phyloP scores from a whole-genome alignment of 2,113 vertebrate species.

The Forbesichthys agassizii region DNA sequence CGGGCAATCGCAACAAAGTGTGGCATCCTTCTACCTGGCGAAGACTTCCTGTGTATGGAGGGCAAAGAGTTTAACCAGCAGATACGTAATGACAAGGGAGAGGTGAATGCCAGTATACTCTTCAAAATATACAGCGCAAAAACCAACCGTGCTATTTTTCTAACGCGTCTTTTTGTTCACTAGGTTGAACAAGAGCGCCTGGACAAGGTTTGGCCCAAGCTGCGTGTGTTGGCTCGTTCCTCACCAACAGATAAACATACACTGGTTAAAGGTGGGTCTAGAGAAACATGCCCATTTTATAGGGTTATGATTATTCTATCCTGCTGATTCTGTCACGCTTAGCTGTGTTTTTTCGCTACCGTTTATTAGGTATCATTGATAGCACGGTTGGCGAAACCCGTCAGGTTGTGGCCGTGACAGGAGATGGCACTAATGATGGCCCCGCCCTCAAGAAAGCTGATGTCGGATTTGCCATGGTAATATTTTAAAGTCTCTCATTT shows the following conservation, averaged over 20 bases:
- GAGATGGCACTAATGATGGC: conserved; percentile 95
- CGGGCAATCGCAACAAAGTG: conserved; percentile 96
- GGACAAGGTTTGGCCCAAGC: conserved; percentile 95
- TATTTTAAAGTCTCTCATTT: neutral
- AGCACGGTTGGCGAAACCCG: conserved; percentile 88
- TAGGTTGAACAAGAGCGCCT: conserved; percentile 97
- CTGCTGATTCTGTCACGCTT: neutral
- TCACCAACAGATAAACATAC: conserved; percentile 98
- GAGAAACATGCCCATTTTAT: neutral
- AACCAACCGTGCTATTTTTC: neutral
- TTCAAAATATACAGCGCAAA: neutral
- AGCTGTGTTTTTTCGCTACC: conserved; percentile 17
- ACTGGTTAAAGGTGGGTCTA: conserved; percentile 90
- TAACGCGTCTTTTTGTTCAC: neutral
- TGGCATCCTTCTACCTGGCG: conserved; percentile 88
- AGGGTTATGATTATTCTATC: neutral
- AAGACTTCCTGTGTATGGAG: conserved; percentile 93
- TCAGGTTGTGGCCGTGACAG: conserved; percentile 97
- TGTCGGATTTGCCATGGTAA: conserved; percentile 98
- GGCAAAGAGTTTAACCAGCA: conserved; percentile 96
- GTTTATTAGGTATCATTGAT: conserved; percentile 91
- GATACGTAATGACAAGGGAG: conserved; percentile 96
- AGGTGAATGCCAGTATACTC: conserved; percentile 76
- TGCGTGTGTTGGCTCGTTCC: conserved; percentile 92
- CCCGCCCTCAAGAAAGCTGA: conserved; percentile 97